phyloP scores from a whole-genome alignment of 2,113 vertebrate genomes.

The Microcebus murinus region DNA sequence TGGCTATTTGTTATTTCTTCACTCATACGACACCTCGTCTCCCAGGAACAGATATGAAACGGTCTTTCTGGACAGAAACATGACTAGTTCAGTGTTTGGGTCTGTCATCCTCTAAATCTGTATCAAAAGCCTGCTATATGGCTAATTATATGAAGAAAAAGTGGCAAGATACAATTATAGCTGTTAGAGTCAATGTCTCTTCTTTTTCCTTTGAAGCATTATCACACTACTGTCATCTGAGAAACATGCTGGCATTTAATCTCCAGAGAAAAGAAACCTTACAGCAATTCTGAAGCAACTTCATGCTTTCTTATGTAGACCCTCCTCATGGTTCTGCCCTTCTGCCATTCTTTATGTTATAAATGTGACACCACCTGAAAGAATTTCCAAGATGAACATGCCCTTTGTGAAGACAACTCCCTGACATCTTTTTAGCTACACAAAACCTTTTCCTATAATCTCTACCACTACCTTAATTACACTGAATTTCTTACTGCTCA shows the following conservation, averaged over 20 bases:
- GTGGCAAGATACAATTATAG: background rate
- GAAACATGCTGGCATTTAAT: background rate
- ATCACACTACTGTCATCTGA: background rate
- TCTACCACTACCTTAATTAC: background rate
- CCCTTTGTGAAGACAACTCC: background rate
- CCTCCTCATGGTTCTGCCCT: background rate
- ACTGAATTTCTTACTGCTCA: background rate
- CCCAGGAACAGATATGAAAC: background rate
- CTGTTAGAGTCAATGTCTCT: background rate
- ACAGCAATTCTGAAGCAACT: background rate
- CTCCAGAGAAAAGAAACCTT: background rate
- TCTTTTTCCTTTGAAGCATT: background rate
- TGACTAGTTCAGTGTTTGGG: background rate
- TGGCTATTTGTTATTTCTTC: conserved; percentile 19
- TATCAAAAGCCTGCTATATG: background rate
- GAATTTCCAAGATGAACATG: background rate
- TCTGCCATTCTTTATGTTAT: background rate
- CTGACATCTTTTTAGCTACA: background rate
- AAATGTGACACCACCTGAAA: background rate
- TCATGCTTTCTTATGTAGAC: background rate
- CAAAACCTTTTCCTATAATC: background rate
- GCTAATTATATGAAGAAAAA: background rate
- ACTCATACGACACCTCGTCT: background rate
- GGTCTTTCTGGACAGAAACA: conserved; percentile 6
- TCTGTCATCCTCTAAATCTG: background rate